Conservation (phyloP, 2,888 invertebrate genomes). For the Drosophila vallismaia region DNA sequence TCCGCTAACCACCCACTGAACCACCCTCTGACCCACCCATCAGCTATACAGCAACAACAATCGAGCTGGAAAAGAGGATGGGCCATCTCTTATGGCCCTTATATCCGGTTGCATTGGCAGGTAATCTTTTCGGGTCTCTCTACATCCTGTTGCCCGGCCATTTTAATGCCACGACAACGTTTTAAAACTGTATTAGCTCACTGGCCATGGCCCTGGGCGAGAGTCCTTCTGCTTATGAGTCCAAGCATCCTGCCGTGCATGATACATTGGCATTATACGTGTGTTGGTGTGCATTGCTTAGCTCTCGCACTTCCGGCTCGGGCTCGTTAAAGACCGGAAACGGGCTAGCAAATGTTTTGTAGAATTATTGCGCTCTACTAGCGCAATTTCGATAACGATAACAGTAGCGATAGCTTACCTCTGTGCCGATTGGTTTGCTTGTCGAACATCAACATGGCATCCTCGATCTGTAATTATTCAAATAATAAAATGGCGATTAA, state of each 20-base stretch:
- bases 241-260: slow-evolving; percentile 35
- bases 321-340: slow-evolving; percentile 72
- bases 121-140: slow-evolving; percentile 67
- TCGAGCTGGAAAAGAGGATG: slow-evolving; percentile 28
- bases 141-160: slow-evolving; percentile 63
- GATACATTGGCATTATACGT: slow-evolving; percentile 34
- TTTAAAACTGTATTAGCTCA: slow-evolving; percentile 70
- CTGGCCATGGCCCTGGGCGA: slow-evolving; percentile 5
- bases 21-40: too few relatives aligned
- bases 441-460: slow-evolving; percentile 99
- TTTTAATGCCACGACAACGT: slow-evolving; percentile 63
- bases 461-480: slow-evolving; percentile 94
- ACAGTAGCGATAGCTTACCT: slow-evolving; percentile 88
- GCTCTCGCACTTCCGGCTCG: slow-evolving; percentile 73
- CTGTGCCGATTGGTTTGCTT: slow-evolving; percentile 99
- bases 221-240: slow-evolving; percentile 31
- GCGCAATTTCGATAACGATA: slow-evolving; percentile 6
- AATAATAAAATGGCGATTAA: slow-evolving; percentile 35
- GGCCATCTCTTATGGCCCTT: slow-evolving; percentile 49
- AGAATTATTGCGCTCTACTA: slow-evolving; percentile 16
- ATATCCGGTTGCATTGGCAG: slow-evolving; percentile 78
- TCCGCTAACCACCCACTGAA: slow-evolving; percentile 27
- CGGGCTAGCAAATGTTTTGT: slow-evolving; percentile 52
- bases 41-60: too few relatives aligned
- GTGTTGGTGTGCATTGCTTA: slow-evolving; percentile 55